phyloP scores from a whole-genome alignment of 2,797 vertebrate genomes.

The Antennarius maculatus region DNA sequence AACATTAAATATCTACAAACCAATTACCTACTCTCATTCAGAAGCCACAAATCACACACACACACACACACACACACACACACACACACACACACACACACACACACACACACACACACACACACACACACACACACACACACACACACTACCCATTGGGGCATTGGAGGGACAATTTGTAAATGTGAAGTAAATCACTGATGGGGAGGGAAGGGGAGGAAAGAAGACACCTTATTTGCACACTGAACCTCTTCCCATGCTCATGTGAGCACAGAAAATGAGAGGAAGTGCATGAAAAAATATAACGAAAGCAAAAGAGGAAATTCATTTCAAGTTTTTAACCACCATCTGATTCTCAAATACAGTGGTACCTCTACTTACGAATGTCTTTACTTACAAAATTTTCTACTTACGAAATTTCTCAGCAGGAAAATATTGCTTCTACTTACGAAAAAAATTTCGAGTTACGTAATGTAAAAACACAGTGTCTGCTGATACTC shows the following conservation, averaged over 20 bases:
- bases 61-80: conserved; percentile 2
- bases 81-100: conserved; percentile 11
- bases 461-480: too few relatives aligned
- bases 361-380: too few relatives aligned
- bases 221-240: conserved; percentile 38
- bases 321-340: conserved; percentile 9
- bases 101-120: conserved; percentile 26
- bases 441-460: too few relatives aligned
- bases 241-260: conserved; percentile 25
- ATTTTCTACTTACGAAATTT: too few relatives aligned
- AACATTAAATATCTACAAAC: conserved; percentile 38
- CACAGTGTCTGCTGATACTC: too few relatives aligned
- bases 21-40: conserved; percentile 46
- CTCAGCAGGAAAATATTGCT: too few relatives aligned
- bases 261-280: conserved; percentile 2
- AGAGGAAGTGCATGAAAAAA: neutral
- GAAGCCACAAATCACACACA: conserved; percentile 7
- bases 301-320: neutral
- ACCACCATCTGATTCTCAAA: neutral
- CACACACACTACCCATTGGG: conserved; percentile 28
- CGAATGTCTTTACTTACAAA: too few relatives aligned
- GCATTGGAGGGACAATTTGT: conserved; percentile 41
- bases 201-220: conserved; percentile 29
- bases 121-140: conserved; percentile 22
- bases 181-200: conserved; percentile 59